Conservation (phyloP, 2,888 invertebrate species). For the Thymelicus sylvestris region DNA sequence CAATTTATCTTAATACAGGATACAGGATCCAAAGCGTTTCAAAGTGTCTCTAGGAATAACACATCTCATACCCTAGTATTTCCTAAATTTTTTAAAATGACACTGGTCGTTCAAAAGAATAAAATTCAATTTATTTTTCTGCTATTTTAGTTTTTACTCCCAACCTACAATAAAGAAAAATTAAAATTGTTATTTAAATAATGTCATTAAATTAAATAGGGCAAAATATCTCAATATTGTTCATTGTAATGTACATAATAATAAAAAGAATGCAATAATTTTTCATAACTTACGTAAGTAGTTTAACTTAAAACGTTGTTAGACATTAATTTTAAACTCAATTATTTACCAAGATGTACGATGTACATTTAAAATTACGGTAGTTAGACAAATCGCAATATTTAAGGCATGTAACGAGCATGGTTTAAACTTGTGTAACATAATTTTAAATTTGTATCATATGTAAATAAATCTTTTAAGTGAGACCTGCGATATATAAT, state of each 20-base stretch:
- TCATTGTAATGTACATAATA: conserved; percentile 68
- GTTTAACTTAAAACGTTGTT: conserved; percentile 67
- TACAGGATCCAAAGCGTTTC: too few relatives aligned
- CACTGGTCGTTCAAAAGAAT: too few relatives aligned
- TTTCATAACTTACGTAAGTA: conserved; percentile 74
- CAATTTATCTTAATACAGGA: too few relatives aligned
- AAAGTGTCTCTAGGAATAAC: too few relatives aligned
- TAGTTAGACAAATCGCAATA: conserved; percentile 77
- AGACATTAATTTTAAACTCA: conserved; percentile 63
- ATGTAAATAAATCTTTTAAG: conserved; percentile 81
- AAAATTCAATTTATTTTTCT: too few relatives aligned
- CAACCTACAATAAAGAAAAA: conserved; percentile 37
- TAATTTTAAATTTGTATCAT: conserved; percentile 77
- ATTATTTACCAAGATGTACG: conserved; percentile 69
- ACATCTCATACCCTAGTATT: too few relatives aligned
- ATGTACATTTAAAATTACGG: conserved; percentile 78
- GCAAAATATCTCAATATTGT: conserved; percentile 57
- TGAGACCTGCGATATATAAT: conserved; percentile 82
- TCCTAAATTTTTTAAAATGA: too few relatives aligned
- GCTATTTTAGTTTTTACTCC: conserved; percentile 21
- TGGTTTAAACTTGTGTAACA: conserved; percentile 64
- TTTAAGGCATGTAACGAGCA: conserved; percentile 57
- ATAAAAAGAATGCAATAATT: conserved; percentile 76
- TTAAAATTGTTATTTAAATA: conserved; percentile 49
- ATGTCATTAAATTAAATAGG: conserved; percentile 52